Percentiles rank a stretch among this genome's conserved stretches.
Conservation (phyloP, 35 echinoderm and acorn worm genomes). For the Eucidaris tribuloides region DNA sequence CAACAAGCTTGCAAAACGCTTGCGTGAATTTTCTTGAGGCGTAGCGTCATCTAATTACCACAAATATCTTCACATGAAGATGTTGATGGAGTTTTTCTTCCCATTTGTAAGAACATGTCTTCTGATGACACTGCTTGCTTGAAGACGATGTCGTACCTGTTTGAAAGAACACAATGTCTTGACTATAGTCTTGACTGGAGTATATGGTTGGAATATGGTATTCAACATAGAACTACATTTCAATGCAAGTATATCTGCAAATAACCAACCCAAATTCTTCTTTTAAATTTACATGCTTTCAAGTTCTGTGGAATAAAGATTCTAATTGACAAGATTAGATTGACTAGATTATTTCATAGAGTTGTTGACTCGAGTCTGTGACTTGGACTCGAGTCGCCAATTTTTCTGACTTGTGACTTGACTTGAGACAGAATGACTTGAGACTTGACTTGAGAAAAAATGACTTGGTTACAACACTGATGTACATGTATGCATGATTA, state of each 20-base stretch:
- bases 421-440: too few relatives aligned
- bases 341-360: neutral
- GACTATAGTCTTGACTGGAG: neutral
- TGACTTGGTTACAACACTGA: too few relatives aligned
- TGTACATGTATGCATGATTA: too few relatives aligned
- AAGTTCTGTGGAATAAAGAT: neutral
- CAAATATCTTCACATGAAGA: slow-evolving; percentile 87
- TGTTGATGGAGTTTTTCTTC: slow-evolving; percentile 69
- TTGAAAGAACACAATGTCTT: neutral
- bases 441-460: too few relatives aligned
- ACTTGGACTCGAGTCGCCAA: too few relatives aligned
- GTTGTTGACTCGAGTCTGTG: too few relatives aligned
- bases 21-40: neutral
- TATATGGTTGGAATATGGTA: neutral
- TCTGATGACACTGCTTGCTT: slow-evolving; percentile 90
- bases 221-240: neutral
- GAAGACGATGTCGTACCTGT: slow-evolving; percentile 96
- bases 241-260: neutral
- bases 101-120: slow-evolving; percentile 95
- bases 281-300: neutral
- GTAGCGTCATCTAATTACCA: slow-evolving; percentile 59
- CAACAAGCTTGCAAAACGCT: neutral
- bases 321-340: neutral
- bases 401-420: too few relatives aligned
- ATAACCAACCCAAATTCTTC: neutral